Evolutionary conservation across 2,113 vertebrate species (phyloP), one percentile per base, ranked within the genome.

Genomic region (Lonchura striata): DNA sequence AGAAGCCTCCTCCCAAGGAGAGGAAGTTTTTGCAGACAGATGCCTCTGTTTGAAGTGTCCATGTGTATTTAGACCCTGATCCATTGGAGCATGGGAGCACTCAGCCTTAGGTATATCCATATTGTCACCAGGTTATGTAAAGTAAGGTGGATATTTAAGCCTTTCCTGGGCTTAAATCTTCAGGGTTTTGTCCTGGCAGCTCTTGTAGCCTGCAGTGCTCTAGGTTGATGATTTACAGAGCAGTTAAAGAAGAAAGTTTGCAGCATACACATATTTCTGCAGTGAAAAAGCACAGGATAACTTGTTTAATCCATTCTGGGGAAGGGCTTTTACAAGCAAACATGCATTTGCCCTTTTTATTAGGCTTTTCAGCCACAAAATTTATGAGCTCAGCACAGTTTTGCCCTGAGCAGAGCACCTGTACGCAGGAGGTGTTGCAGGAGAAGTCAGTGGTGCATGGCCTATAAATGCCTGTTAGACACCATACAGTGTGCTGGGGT

Each of bases 151-250:
- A 31, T 59, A 9, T 88, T 92, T 52, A 56, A 93, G 64, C 27
- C 66, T 80, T 88, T 18, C 68, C 64, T 82, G 52, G 47, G 41
- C 60, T 88, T 69, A 69, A 80, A 91, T 70, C 63, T 79, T 53
- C 3, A 0, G 39, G 76, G 92, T 86, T 71, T 59, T 83, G 60
- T 70, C 61, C 64, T 71, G 79, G 82, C 71, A 93, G 76, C 82
- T 60, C 76, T 13, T 15, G 24, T 39, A 65, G 82, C 68, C 56
- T 90, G 68, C 68, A 70, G 68, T 33, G 44, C 31, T 65, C 76
- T 44, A 21, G 53, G 85, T 9, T 90, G 82, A 92, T 94, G 79
- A 95, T 95, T 95, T 94, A 94, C 82, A 90, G 88, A 78, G 37
- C 47, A 77, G 63, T 52, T 71, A 33, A 65, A 76, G 70, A 28